A percentile compares a stretch with the other conserved stretches of the same genome.
These are phyloP conservation scores for Momotus momota DNA, from an alignment of 2,797 vertebrate species.

Conservation along the genomic window DNA sequence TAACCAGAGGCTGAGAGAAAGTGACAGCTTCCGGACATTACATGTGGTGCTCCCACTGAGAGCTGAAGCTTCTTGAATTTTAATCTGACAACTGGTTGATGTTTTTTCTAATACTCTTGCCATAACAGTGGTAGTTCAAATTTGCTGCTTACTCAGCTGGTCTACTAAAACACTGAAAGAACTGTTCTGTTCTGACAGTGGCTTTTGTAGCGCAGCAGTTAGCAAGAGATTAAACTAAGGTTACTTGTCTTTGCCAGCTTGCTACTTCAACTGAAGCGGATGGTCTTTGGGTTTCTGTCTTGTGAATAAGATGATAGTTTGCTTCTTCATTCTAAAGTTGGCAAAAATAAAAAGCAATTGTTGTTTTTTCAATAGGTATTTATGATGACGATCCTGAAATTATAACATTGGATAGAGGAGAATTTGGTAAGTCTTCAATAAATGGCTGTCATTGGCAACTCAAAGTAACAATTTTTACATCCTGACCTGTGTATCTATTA, in stretches of 20 bases:
- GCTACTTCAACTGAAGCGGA: neutral
- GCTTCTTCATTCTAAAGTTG: neutral
- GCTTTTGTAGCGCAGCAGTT: neutral
- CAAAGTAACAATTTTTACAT: neutral
- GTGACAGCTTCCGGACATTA: neutral
- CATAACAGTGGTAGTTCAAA: neutral
- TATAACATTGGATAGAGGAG: slow-evolving; percentile 94
- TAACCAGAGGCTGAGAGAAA: neutral
- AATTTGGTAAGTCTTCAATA: slow-evolving; percentile 89
- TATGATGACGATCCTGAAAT: slow-evolving; percentile 97
- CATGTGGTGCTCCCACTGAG: neutral
- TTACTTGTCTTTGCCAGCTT: neutral
- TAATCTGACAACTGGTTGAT: neutral
- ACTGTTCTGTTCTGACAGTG: neutral
- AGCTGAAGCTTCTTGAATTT: neutral
- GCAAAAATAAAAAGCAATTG: neutral
- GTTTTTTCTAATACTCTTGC: neutral
- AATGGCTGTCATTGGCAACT: neutral
- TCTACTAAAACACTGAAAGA: neutral
- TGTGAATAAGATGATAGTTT: neutral
- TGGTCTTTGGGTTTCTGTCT: neutral
- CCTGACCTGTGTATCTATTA: neutral
- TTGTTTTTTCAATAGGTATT: slow-evolving; percentile 85
- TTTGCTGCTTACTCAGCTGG: neutral
- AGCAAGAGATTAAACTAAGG: neutral